A percentile compares a stretch with the other conserved stretches of the same genome.
Evolutionary conservation across 2,797 vertebrate genomes (phyloP).

Genomic region (Arnoldichthys spilopterus): DNA sequence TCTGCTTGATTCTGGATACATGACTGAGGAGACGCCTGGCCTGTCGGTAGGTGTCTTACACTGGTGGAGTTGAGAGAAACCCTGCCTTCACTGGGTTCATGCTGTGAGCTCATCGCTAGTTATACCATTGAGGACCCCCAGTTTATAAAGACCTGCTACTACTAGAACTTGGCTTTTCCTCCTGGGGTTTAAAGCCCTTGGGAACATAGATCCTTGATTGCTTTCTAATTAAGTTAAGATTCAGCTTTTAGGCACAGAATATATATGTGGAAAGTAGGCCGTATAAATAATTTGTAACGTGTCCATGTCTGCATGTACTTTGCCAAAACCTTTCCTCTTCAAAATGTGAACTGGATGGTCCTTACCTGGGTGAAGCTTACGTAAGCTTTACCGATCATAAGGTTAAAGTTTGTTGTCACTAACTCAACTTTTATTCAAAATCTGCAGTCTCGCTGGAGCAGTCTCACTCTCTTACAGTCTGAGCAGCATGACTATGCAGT

Average conservation of each 20-base stretch:
- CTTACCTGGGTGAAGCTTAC: background rate
- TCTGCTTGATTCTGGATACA: background rate
- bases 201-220: background rate
- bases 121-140: background rate
- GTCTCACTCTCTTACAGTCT: background rate
- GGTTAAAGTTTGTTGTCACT: background rate
- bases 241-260: background rate
- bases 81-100: background rate
- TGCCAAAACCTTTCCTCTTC: background rate
- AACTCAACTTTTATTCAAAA: background rate
- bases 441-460: background rate
- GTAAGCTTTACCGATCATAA: background rate
- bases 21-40: background rate
- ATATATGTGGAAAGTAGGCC: background rate
- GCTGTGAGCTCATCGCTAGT: background rate
- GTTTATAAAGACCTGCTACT: background rate
- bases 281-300: background rate
- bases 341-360: background rate
- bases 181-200: background rate
- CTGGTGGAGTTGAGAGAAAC: background rate
- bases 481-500: background rate
- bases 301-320: background rate
- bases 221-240: conserved; percentile 5
- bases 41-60: background rate
- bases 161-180: background rate